A percentile compares a stretch with the other conserved stretches of the same genome.
These are phyloP conservation scores for Leuctra nigra DNA, from an alignment of 2,888 invertebrate species.

Conservation along the genomic window DNA sequence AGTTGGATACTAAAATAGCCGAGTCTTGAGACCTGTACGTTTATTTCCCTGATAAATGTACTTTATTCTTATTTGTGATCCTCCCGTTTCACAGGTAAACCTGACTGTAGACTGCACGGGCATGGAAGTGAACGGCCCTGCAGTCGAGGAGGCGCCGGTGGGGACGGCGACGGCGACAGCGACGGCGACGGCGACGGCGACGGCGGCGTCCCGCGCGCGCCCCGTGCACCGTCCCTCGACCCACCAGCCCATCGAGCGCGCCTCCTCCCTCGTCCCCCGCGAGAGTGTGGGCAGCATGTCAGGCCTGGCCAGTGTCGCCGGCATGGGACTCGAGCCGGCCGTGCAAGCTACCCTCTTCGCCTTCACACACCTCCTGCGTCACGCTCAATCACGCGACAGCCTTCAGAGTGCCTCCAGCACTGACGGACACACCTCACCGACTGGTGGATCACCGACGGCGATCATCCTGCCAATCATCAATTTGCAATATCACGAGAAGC, in stretches of 20 bases:
- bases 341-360: conserved; percentile 35
- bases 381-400: conserved; percentile 37
- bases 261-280: conserved; percentile 28
- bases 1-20: too few species aligned
- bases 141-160: conserved; percentile 26
- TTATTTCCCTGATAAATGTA: neutral
- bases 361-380: conserved; percentile 35
- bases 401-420: conserved; percentile 34
- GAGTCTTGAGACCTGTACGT: too few species aligned
- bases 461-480: conserved; percentile 31
- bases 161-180: conserved; percentile 26
- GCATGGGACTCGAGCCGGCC: conserved; percentile 36
- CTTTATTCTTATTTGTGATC: conserved; percentile 2
- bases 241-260: conserved; percentile 28
- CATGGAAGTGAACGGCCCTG: conserved; percentile 8
- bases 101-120: conserved; percentile 39
- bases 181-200: conserved; percentile 25
- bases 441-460: conserved; percentile 30
- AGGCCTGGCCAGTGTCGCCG: too few species aligned
- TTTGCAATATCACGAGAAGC: conserved; percentile 23
- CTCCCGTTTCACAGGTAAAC: conserved; percentile 36
- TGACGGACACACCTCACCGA: conserved; percentile 32
- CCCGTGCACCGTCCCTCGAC: conserved; percentile 21
- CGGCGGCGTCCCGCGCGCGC: conserved; percentile 20
- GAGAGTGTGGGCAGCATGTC: conserved; percentile 33